These are phyloP conservation scores for Poicephalus meyeri DNA, from an alignment of 2,113 vertebrate species.

Conservation along the genomic window DNA sequence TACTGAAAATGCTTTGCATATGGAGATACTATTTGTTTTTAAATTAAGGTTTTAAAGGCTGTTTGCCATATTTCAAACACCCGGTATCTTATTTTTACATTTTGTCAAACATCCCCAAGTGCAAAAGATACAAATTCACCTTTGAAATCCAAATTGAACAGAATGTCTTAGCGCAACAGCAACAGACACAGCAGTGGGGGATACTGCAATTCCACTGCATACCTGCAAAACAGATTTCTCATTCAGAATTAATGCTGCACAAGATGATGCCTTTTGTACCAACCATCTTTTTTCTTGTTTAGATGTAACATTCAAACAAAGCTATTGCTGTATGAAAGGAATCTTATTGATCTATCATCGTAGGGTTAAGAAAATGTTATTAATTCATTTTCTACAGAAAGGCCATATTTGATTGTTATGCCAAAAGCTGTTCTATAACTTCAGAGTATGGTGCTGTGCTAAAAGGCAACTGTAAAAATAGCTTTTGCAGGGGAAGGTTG, in stretches of 20 bases:
- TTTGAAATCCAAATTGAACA: slow-evolving; percentile 39
- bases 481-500: neutral
- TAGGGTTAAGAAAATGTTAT: neutral
- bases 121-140: slow-evolving; percentile 45
- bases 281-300: neutral
- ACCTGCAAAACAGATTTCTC: slow-evolving; percentile 71
- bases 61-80: neutral
- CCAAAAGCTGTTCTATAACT: neutral
- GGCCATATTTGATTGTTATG: neutral
- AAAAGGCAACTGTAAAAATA: neutral
- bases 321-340: neutral
- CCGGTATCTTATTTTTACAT: neutral
- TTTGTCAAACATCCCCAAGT: neutral
- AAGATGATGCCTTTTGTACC: neutral
- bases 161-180: slow-evolving; percentile 69
- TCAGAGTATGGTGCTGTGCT: neutral
- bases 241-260: neutral
- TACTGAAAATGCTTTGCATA: accelerated
- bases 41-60: neutral
- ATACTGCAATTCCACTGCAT: slow-evolving; percentile 75
- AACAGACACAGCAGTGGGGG: slow-evolving; percentile 65
- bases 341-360: neutral
- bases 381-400: neutral
- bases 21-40: neutral
- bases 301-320: neutral